Percentiles rank a stretch among this genome's conserved stretches.
These are phyloP conservation scores for Plebejus argus DNA, from an alignment of 2,888 invertebrate species.

Conservation along the genomic window DNA sequence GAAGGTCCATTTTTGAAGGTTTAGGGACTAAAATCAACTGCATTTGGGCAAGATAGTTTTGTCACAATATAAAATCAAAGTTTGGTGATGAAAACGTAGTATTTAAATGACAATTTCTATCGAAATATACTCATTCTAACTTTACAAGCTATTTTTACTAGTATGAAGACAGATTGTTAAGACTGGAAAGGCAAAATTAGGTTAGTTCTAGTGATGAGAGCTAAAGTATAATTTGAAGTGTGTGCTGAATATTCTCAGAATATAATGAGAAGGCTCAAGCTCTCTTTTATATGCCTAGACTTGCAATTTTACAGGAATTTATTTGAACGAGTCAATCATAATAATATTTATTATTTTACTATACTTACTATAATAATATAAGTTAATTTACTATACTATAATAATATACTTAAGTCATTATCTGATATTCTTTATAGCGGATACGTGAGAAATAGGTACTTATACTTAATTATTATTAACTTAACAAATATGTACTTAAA, in stretches of 20 bases:
- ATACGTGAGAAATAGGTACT: background rate
- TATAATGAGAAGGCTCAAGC: background rate
- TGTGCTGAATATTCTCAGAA: background rate
- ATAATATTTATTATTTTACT: too few relatives aligned
- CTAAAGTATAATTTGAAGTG: background rate
- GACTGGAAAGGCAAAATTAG: constrained; percentile 20
- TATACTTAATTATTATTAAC: background rate
- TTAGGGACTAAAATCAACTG: background rate
- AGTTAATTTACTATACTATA: too few relatives aligned
- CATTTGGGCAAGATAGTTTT: background rate
- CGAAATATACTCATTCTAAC: background rate
- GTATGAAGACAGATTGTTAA: background rate
- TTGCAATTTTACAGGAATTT: constrained; percentile 6
- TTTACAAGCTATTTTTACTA: constrained; percentile 2
- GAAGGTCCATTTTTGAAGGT: background rate
- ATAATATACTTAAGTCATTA: too few relatives aligned
- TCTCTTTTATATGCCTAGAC: constrained; percentile 12
- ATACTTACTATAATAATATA: too few relatives aligned
- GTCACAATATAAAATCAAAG: background rate
- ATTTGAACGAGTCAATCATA: background rate
- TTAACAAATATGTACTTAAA: too few relatives aligned
- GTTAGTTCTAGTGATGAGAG: background rate
- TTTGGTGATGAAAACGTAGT: background rate
- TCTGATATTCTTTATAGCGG: too few relatives aligned
- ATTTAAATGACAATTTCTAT: background rate